Base-by-base conservation (phyloP, 2,888 invertebrate species). In the Spodoptera littoralis region DNA sequence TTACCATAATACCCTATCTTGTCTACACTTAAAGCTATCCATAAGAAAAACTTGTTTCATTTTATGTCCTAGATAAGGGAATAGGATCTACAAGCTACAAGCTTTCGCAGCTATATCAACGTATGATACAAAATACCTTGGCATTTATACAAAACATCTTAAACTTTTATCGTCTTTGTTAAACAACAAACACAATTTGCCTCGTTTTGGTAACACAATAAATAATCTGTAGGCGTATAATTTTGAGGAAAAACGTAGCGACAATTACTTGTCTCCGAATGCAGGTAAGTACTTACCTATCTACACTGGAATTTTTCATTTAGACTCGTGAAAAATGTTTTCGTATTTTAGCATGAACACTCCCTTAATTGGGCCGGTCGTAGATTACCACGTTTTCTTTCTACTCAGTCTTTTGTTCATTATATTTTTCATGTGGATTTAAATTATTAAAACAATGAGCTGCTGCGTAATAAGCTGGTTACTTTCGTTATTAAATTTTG, bases 221-320 rank as follows among this genome's bases (percentile, higher is more conserved):
- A 36, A 36, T 62, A 75, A 72, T 57, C 13, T 8, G 30, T 6
- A 61, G 50, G 27, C 53, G 47, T 36, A 46, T 65, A 67, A 78
- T 72, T 75, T 72, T 12, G 43, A 52, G 43, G 45, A 62, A 67
- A 64, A 64, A 70, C 18, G 43, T 53, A 22, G 74, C 60, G 75
- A 78, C 77, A 78, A 83, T 80, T 67, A 71, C 43, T 71, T 76
- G 76, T 79, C 79, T 79, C 77, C 70, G 67, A 75, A 49, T 30
- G 58, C 76, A 72, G 77, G 63, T 36, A 9, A 8, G 36, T 62
- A 52, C 4, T 18, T 18, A 1, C 18, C 18, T 18, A 18, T 2
- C 18, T 27, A 27, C 60, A 24, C 67, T 67, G 81, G 87, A 84
- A 88, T 86, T 85, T 87, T 66, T 87, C 84, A 87, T 87, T 88